A percentile compares a stretch with the other conserved stretches of the same genome.
Conservation (phyloP, 2,888 invertebrate genomes). For the Strigamia transsilvanica region DNA sequence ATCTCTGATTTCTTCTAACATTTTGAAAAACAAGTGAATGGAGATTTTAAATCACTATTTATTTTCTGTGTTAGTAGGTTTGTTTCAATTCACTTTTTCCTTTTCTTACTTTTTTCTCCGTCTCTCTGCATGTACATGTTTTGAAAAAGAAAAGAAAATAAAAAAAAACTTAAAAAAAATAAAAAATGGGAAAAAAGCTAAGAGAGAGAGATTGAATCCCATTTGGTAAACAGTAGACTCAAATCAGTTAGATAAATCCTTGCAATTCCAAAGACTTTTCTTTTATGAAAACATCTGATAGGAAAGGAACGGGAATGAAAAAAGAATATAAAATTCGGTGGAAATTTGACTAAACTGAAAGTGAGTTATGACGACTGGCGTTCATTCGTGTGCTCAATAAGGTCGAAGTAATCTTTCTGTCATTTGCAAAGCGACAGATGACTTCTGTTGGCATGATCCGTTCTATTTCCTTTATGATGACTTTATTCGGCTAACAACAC, state of each 20-base stretch:
- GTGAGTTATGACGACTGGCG: conserved; percentile 17
- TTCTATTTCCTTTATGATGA: conserved; percentile 2
- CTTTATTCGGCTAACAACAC: background rate
- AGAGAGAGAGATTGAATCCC: conserved; percentile 19
- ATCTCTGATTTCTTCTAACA: conserved; percentile 12
- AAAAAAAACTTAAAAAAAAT: background rate
- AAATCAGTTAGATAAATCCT: conserved; percentile 37
- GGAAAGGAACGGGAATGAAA: background rate
- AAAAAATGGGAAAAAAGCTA: background rate
- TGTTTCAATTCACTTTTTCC: conserved; percentile 4
- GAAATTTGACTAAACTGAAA: conserved; percentile 16
- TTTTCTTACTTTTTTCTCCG: background rate
- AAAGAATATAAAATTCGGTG: conserved; percentile 16
- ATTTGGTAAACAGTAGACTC: conserved; percentile 39
- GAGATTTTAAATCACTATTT: conserved; percentile 22
- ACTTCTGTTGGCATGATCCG: background rate
- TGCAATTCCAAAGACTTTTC: conserved; percentile 27
- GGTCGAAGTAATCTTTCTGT: conserved; percentile 16
- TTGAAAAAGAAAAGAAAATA: background rate
- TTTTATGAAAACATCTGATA: background rate
- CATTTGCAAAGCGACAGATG: conserved; percentile 12
- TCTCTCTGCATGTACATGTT: background rate
- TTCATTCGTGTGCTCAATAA: conserved; percentile 31
- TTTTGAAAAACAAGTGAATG: conserved; percentile 12
- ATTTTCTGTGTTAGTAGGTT: conserved; percentile 13